phyloP scores from a whole-genome alignment of 1,140 invertebrate species.

The Trachymyrmex cornetzi region DNA sequence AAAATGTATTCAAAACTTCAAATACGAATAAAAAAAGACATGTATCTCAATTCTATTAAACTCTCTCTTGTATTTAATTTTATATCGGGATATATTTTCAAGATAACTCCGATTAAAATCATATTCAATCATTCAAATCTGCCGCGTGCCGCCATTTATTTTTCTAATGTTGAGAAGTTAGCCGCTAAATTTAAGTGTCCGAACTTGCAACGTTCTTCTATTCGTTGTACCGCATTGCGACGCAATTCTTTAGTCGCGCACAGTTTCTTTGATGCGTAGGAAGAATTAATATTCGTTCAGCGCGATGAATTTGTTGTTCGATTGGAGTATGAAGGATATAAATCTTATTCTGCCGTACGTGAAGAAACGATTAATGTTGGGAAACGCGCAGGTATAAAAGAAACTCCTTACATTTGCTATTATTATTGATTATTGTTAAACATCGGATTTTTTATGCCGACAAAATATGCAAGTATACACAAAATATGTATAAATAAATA shows the following conservation, averaged over 20 bases:
- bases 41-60: background rate
- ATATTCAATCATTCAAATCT: background rate
- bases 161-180: background rate
- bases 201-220: background rate
- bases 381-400: slow-evolving; percentile 47
- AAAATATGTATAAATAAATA: no score
- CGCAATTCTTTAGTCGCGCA: background rate
- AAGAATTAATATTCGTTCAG: background rate
- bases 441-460: no score
- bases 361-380: slow-evolving; percentile 62
- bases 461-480: no score
- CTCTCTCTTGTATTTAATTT: background rate
- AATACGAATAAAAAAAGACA: background rate
- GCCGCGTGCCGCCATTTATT: no score
- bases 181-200: background rate
- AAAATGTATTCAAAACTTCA: no score
- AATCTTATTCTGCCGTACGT: slow-evolving; percentile 31
- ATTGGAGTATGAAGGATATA: slow-evolving; percentile 11
- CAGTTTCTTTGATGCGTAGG: background rate
- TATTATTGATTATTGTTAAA: no score
- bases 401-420: background rate
- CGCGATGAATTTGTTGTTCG: slow-evolving; percentile 56
- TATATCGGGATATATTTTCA: background rate
- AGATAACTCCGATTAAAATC: background rate
- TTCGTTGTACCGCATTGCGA: background rate